Evolutionary conservation across 2,113 vertebrate genomes (phyloP).

Genomic region (Neopipo cinnamomea): DNA sequence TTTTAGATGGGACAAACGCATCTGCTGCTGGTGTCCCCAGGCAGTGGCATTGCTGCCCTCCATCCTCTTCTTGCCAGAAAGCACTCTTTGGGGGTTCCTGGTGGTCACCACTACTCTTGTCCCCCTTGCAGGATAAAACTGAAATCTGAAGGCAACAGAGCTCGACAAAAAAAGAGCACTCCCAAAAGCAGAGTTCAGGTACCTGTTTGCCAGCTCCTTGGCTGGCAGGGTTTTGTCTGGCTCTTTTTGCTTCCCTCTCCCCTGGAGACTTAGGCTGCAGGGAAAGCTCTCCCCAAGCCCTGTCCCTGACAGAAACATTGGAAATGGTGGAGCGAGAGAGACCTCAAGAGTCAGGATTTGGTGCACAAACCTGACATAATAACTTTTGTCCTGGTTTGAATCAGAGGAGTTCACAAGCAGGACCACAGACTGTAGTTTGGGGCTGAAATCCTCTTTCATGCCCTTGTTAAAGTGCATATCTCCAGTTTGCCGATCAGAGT

Average conservation of each 20-base stretch:
- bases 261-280: not conserved
- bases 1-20: not conserved
- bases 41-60: not conserved
- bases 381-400: not conserved
- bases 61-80: not conserved
- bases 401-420: not conserved
- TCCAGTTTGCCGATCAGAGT: not conserved
- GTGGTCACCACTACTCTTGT: not conserved
- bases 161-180: not conserved
- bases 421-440: not conserved
- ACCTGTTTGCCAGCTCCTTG: not conserved
- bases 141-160: not conserved
- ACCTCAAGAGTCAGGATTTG: constrained; percentile 14
- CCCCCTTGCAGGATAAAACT: not conserved
- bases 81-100: not conserved
- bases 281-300: not conserved
- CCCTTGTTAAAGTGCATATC: not conserved
- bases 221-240: not conserved
- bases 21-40: not conserved
- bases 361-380: not conserved
- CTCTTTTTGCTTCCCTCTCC: not conserved
- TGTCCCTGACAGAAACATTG: not conserved
- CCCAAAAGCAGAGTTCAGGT: not conserved
- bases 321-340: not conserved
- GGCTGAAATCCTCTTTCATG: not conserved